phyloP scores from a whole-genome alignment of 2,888 invertebrate genomes.

The Erebia ligea region DNA sequence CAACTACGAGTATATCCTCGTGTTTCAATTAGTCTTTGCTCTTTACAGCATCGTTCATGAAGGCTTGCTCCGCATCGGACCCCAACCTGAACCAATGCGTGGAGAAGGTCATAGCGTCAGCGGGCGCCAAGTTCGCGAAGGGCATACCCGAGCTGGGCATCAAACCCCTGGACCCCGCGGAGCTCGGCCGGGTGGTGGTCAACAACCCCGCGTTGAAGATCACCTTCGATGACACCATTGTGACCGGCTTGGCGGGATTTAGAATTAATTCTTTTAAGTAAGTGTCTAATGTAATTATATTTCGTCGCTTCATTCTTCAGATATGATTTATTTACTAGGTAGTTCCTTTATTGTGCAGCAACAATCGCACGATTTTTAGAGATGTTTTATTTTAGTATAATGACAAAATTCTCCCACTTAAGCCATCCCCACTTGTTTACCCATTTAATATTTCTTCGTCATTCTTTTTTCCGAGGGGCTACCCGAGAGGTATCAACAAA shows the following conservation, averaged over 20 bases:
- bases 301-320: too few species aligned
- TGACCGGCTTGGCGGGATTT: conserved; percentile 70
- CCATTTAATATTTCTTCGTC: too few species aligned
- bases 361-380: too few species aligned
- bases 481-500: too few species aligned
- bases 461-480: too few species aligned
- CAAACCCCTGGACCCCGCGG: conserved; percentile 74
- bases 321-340: too few species aligned
- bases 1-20: too few species aligned
- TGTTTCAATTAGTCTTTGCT: conserved; percentile 15
- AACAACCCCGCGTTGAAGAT: conserved; percentile 73
- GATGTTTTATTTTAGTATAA: too few species aligned
- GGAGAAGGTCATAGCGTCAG: conserved; percentile 57
- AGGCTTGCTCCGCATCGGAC: conserved; percentile 72
- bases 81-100: conserved; percentile 69
- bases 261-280: conserved; percentile 71
- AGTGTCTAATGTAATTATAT: conserved; percentile 43
- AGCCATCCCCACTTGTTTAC: too few species aligned
- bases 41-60: conserved; percentile 74
- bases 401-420: too few species aligned
- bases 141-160: conserved; percentile 77
- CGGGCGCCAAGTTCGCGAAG: conserved; percentile 64
- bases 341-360: too few species aligned
- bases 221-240: conserved; percentile 71
- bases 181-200: conserved; percentile 71